phyloP scores from a whole-genome alignment of 1,140 invertebrate genomes.

The Nymphalis io region DNA sequence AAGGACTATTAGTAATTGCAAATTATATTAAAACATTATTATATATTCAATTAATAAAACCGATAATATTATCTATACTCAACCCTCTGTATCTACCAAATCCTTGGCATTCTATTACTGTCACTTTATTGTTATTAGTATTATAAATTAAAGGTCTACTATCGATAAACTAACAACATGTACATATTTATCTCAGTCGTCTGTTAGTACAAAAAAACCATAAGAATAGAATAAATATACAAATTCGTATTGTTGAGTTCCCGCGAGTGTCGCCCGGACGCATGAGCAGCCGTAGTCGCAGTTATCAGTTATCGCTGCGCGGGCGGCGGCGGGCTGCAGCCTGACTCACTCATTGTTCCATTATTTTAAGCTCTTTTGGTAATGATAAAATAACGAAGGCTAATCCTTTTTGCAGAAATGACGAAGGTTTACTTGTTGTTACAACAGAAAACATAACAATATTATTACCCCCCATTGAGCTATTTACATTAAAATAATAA shows the following conservation, averaged over 20 bases:
- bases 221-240: not conserved
- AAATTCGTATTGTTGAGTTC: not conserved
- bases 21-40: no score
- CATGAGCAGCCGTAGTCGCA: not conserved
- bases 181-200: not conserved
- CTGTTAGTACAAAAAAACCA: not conserved
- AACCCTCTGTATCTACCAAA: not conserved
- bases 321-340: not conserved
- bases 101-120: not conserved
- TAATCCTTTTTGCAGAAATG: not conserved
- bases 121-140: not conserved
- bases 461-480: no score
- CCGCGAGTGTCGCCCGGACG: not conserved
- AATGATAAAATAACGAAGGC: not conserved
- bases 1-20: no score
- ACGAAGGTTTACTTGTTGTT: not conserved
- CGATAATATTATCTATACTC: no score
- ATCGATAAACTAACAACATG: constrained; percentile 1
- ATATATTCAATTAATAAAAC: no score
- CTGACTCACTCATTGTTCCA: constrained; percentile 8
- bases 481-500: no score
- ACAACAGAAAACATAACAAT: not conserved
- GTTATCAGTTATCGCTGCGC: not conserved
- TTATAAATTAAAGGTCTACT: not conserved
- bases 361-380: constrained; percentile 3